These are phyloP conservation scores for Potorous gilbertii DNA, from an alignment of 2,797 vertebrate genomes.

Conservation along the genomic window DNA sequence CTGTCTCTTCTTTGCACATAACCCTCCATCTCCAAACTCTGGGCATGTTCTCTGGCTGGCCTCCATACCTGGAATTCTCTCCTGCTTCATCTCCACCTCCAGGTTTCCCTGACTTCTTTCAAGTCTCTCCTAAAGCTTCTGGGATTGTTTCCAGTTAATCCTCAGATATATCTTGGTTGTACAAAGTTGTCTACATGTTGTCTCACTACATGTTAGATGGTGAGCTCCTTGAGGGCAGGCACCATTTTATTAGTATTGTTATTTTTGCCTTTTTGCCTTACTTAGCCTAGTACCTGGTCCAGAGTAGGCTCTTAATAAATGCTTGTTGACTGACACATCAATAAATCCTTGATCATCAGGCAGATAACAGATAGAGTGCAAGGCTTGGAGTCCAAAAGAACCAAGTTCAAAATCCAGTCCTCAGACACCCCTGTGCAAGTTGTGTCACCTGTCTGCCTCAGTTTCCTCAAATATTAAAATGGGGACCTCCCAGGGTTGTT, in stretches of 20 bases:
- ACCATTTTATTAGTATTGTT: not conserved
- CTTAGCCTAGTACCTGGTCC: not conserved
- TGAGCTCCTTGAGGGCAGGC: not conserved
- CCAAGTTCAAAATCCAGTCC: not conserved
- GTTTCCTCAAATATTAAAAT: not conserved
- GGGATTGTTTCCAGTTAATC: not conserved
- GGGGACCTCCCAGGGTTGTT: not conserved
- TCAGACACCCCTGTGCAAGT: not conserved
- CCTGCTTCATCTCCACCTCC: not conserved
- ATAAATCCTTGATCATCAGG: not conserved
- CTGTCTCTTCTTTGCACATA: not conserved
- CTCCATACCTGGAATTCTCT: not conserved
- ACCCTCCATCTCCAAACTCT: not conserved
- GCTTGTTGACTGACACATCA: not conserved
- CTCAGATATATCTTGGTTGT: not conserved
- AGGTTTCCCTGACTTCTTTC: too few relatives aligned
- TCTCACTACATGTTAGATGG: not conserved
- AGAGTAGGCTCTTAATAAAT: not conserved
- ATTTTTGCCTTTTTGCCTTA: not conserved
- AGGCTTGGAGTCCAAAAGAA: not conserved
- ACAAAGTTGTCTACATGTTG: not conserved
- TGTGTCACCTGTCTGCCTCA: not conserved
- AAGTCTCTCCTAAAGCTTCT: not conserved
- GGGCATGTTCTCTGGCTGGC: not conserved
- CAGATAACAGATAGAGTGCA: not conserved